Percentiles rank a stretch among this genome's conserved stretches.
phyloP scores from a whole-genome alignment of 2,888 invertebrate species.

The Phragmatobia fuliginosa region DNA sequence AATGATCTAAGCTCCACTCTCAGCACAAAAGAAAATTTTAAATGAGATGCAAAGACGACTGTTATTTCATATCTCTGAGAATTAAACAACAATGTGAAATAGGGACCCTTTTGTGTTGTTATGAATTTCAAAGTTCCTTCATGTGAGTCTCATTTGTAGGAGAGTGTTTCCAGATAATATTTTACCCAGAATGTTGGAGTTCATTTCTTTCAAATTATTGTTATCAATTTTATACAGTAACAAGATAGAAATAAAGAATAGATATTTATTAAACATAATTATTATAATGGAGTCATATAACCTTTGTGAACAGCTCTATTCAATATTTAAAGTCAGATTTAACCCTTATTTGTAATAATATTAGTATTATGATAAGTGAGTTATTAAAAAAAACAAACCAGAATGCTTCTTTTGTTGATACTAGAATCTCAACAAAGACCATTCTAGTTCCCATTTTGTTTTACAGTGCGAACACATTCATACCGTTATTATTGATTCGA shows the following conservation, averaged over 20 bases:
- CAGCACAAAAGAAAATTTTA: constrained; percentile 9
- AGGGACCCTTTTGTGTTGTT: constrained; percentile 35
- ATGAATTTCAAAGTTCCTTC: constrained; percentile 32
- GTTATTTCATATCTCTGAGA: constrained; percentile 25
- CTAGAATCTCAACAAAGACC: too few relatives aligned
- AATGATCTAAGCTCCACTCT: background rate
- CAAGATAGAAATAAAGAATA: too few relatives aligned
- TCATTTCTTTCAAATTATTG: background rate
- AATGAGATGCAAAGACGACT: constrained; percentile 12
- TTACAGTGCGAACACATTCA: background rate
- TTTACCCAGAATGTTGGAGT: background rate
- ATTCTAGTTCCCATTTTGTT: background rate
- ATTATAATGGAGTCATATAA: too few relatives aligned
- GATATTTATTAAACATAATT: too few relatives aligned
- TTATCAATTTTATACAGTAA: too few relatives aligned
- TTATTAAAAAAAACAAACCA: background rate
- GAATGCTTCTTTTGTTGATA: too few relatives aligned
- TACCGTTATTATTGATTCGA: too few relatives aligned
- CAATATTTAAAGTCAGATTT: too few relatives aligned
- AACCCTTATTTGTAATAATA: too few relatives aligned
- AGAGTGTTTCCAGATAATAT: constrained; percentile 23
- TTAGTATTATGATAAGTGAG: too few relatives aligned
- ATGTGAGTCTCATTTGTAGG: constrained; percentile 18
- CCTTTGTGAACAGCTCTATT: too few relatives aligned
- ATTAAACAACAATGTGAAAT: constrained; percentile 8